Percentiles rank a stretch among this genome's conserved stretches.
Conservation (phyloP, 2,113 vertebrate genomes). For the Lophius piscatorius region DNA sequence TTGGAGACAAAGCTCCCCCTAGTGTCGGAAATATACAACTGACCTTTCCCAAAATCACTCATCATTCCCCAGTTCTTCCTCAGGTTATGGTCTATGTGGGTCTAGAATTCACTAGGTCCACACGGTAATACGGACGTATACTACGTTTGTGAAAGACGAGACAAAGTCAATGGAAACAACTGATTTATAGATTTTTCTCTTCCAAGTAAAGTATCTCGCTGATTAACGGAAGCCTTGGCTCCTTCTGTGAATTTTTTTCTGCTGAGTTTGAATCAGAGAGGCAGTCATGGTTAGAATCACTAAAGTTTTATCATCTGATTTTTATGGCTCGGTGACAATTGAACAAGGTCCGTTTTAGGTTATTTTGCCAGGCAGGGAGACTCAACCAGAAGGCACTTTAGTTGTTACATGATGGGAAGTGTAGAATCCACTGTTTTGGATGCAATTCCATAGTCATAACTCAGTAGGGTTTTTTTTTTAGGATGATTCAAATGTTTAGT, state of each 20-base stretch:
- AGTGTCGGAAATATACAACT: too few relatives aligned
- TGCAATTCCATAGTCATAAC: too few relatives aligned
- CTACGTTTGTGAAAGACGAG: constrained; percentile 44
- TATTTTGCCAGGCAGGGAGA: neutral
- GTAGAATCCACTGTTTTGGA: neutral
- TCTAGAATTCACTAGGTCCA: too few relatives aligned
- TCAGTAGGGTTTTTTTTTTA: too few relatives aligned
- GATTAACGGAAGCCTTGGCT: constrained; percentile 17
- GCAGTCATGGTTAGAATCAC: neutral
- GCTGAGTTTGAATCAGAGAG: constrained; percentile 5
- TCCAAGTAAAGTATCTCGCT: constrained; percentile 6
- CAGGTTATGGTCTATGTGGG: too few relatives aligned
- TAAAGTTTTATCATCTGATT: neutral
- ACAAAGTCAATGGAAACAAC: constrained; percentile 50
- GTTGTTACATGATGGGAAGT: neutral
- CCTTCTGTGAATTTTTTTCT: constrained; percentile 17
- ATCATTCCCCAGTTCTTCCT: too few relatives aligned
- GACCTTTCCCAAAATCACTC: too few relatives aligned
- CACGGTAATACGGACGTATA: constrained; percentile 12
- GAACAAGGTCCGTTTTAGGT: too few relatives aligned
- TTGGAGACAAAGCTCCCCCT: too few relatives aligned
- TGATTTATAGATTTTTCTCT: constrained; percentile 18
- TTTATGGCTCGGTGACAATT: too few relatives aligned
- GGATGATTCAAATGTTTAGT: too few relatives aligned
- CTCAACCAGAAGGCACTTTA: neutral